phyloP scores from a whole-genome alignment of 2,113 vertebrate genomes.

The Oryzias woworae region DNA sequence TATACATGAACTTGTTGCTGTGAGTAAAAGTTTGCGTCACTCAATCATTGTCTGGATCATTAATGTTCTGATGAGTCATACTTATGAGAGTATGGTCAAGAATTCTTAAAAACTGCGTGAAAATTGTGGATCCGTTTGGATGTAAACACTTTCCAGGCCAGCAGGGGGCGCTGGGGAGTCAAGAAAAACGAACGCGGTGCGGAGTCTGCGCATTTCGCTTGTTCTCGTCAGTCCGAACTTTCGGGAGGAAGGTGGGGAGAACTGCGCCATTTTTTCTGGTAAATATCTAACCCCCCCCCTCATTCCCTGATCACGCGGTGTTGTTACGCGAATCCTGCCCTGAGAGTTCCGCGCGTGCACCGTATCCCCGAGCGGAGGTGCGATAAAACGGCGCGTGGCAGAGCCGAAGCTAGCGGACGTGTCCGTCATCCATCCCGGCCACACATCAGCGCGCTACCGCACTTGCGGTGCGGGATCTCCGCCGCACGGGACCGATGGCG shows the following conservation, averaged over 20 bases:
- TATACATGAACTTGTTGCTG: no score
- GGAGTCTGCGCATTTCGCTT: slow-evolving; percentile 61
- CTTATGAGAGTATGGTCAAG: neutral
- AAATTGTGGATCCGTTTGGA: neutral
- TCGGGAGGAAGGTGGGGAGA: slow-evolving; percentile 61
- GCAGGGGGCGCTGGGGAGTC: slow-evolving; percentile 38
- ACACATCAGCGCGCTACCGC: neutral
- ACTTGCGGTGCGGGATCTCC: slow-evolving; percentile 4
- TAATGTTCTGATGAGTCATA: neutral
- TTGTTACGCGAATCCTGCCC: neutral
- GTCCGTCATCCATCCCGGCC: slow-evolving; percentile 4
- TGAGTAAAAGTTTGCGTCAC: no score
- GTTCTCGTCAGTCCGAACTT: slow-evolving; percentile 68
- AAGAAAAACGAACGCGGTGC: slow-evolving; percentile 1
- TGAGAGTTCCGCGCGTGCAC: neutral
- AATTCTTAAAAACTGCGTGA: neutral
- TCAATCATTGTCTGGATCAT: no score
- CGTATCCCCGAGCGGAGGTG: neutral
- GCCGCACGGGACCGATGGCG: no score
- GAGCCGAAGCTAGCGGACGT: slow-evolving; percentile 2
- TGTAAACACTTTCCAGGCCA: slow-evolving; percentile 9
- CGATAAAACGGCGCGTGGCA: neutral
- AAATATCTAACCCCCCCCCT: slow-evolving; percentile 22
- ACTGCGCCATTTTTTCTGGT: slow-evolving; percentile 64
- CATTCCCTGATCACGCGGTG: neutral